Base-by-base conservation (phyloP, 2,797 vertebrate species). In the Rhinichthys osculus region DNA sequence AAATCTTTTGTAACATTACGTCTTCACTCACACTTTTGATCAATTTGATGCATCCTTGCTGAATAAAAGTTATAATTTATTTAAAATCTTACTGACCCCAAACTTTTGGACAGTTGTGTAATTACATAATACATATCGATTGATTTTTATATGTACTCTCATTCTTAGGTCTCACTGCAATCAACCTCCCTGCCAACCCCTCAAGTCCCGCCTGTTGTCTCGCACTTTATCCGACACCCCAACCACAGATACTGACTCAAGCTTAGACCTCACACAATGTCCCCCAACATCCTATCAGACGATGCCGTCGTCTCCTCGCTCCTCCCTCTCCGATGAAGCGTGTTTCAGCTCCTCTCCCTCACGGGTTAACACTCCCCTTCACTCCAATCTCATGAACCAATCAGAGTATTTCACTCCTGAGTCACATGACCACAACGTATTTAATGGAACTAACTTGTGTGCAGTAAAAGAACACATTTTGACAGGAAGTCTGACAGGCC, bases 201-300 rank as follows among this genome's bases (percentile, higher is more conserved):
- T 44, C 67, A 95, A 91, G 88, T 92, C 89, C 82, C 92, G 91
- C 23, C 92, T 91, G 16, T 87, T 95, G 70, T 96, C 96, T 8
- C 93, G 95, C 84, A 96, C 95, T 0, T 89, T 96, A 70, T 96
- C 95, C 0, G 94, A 95, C 92, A 93, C 90, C 1, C 90, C 89
- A 3, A 91, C 91, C 42, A 70, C 87, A 16, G 93, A 94, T 13
- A 91, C 91, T 0, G 91, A 93, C 3, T 80, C 88, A 6, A 86
- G 89, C 59, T 74, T 88, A 0, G 85, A 90, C 21, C 83, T 87
- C 1, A 59, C 88, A 35, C 89, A 82, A 76, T 84, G 82, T n/a
- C 84, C 88, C 23, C 81, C 67, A 6, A 16, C 35, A 13, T 76
- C 85, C 66, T 82, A 59, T 70, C 88, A 91, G 86, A 92, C 90